Evolutionary conservation across 64 coral and sea anemone species (phyloP).

Genomic region (Pachyseris speciosa): DNA sequence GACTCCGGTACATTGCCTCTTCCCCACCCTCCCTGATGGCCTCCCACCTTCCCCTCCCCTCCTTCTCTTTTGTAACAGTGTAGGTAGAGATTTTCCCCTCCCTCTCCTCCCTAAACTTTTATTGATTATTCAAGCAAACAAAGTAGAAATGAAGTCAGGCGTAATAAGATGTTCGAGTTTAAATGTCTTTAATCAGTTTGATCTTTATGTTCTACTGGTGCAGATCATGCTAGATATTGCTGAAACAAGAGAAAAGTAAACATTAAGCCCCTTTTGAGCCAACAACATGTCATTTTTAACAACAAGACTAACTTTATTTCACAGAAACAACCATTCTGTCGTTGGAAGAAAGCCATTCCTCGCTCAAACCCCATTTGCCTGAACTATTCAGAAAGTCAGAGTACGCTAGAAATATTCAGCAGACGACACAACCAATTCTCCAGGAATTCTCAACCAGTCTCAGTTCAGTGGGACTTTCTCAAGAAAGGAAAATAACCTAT

Average conservation of each 20-base stretch:
- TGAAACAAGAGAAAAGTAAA: too few species aligned
- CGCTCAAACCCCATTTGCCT: neutral
- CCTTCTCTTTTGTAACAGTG: too few species aligned
- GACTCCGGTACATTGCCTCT: neutral
- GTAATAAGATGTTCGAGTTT: too few species aligned
- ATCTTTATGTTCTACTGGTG: neutral
- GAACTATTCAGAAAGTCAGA: conserved; percentile 44
- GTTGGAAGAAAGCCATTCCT: neutral
- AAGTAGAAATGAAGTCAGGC: too few species aligned
- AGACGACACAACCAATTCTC: conserved; percentile 58
- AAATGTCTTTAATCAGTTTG: too few species aligned
- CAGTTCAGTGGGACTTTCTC: neutral
- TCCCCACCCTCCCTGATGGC: neutral
- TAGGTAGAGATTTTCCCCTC: neutral
- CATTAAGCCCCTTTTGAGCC: too few species aligned
- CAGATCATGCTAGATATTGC: too few species aligned
- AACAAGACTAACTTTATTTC: neutral
- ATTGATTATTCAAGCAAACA: too few species aligned
- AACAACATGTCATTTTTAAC: neutral
- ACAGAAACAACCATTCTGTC: conserved; percentile 21
- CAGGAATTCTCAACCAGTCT: conserved; percentile 10
- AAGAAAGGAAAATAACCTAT: conserved; percentile 31
- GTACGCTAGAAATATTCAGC: conserved; percentile 12
- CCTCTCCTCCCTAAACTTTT: too few species aligned
- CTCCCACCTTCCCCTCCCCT: neutral